Conservation (phyloP, 2,888 invertebrate species). For the Hirtodrosophila confusa region DNA sequence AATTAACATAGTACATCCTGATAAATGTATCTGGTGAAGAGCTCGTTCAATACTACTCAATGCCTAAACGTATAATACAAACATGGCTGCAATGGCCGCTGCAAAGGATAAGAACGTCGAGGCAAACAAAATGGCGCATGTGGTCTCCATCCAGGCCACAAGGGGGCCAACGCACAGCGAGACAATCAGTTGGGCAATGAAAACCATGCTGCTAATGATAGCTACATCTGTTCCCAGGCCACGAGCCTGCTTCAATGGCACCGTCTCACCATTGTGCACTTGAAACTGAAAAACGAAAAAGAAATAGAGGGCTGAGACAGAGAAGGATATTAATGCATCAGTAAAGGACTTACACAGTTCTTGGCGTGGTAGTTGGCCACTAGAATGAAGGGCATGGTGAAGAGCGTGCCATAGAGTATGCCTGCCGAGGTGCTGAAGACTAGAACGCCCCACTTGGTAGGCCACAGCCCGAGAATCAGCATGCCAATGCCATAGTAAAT, state of each 20-base stretch:
- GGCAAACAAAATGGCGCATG: conserved; percentile 83
- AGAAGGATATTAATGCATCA: background rate
- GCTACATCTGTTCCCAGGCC: conserved; percentile 84
- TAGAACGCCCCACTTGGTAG: conserved; percentile 83
- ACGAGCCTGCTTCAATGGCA: conserved; percentile 82
- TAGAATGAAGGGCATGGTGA: conserved; percentile 84
- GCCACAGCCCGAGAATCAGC: conserved; percentile 83
- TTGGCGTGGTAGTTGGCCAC: conserved; percentile 84
- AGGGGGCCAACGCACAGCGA: conserved; percentile 83
- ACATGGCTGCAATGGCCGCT: conserved; percentile 83
- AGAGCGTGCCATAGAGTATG: conserved; percentile 84
- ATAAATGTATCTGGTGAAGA: conserved; percentile 1
- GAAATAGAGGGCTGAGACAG: too few species aligned
- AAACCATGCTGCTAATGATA: conserved; percentile 84
- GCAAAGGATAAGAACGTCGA: conserved; percentile 82
- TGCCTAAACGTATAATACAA: conserved; percentile 82
- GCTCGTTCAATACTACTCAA: conserved; percentile 18
- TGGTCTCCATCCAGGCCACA: conserved; percentile 80
- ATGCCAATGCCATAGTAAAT: conserved; percentile 83
- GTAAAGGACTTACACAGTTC: conserved; percentile 81
- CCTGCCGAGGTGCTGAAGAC: conserved; percentile 84
- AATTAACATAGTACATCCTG: conserved; percentile 9
- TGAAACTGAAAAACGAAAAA: conserved; percentile 73
- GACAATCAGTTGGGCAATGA: conserved; percentile 83
- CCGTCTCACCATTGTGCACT: conserved; percentile 80